Evolutionary conservation across 2,113 vertebrate genomes (phyloP).

Genomic region (Elaphurus davidianus): DNA sequence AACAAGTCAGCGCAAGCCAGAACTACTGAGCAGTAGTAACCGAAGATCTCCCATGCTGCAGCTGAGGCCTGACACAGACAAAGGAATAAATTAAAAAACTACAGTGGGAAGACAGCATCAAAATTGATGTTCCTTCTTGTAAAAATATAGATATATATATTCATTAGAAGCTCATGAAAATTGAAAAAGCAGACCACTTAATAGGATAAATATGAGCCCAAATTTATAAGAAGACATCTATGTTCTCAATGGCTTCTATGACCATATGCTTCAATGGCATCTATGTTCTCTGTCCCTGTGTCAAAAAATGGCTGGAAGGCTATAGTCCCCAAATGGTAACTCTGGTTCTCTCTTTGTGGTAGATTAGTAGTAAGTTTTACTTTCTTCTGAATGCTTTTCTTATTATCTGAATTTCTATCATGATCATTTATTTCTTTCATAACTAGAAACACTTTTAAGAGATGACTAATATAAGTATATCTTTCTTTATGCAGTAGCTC

Average conservation of each 20-base stretch:
- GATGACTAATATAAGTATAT: background rate
- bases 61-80: background rate
- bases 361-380: background rate
- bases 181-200: background rate
- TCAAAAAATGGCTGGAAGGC: background rate
- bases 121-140: background rate
- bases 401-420: background rate
- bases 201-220: background rate
- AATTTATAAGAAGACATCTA: background rate
- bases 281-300: background rate
- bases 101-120: background rate
- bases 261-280: too few relatives aligned
- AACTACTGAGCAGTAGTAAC: background rate
- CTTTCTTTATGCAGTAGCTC: background rate
- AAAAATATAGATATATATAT: background rate
- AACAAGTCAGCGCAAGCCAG: background rate
- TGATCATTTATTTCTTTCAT: background rate
- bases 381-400: background rate
- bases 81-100: background rate
- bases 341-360: background rate
- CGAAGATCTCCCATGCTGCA: background rate
- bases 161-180: background rate
- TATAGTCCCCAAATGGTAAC: background rate
- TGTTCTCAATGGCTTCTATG: too few relatives aligned
- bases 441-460: background rate